Evolutionary conservation across 2,888 invertebrate genomes (phyloP).

Genomic region (Syrista parreyssii): DNA sequence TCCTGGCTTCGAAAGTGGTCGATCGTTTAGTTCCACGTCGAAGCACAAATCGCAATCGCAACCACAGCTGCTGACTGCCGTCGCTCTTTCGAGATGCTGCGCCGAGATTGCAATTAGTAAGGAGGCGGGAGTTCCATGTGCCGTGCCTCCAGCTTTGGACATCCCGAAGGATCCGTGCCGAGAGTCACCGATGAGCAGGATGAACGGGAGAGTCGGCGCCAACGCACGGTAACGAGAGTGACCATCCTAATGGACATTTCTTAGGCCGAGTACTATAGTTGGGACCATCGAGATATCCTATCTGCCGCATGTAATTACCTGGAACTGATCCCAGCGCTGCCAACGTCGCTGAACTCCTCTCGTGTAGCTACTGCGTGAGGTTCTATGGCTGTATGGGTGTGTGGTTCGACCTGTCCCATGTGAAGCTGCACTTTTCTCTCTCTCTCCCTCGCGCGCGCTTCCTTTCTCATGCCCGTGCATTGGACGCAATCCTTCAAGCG

Average conservation of each 20-base stretch:
- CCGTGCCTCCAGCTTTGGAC: slow-evolving; percentile 38
- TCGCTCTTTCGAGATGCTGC: slow-evolving; percentile 38
- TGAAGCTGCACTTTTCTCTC: neutral
- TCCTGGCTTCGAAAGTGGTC: too few relatives aligned
- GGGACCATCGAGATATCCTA: slow-evolving; percentile 46
- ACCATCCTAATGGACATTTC: slow-evolving; percentile 42
- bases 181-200: neutral
- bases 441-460: neutral
- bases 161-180: slow-evolving; percentile 21
- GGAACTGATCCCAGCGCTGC: neutral
- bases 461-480: neutral
- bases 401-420: too few relatives aligned
- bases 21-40: too few relatives aligned
- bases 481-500: too few relatives aligned
- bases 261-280: slow-evolving; percentile 20
- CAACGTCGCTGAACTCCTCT: too few relatives aligned
- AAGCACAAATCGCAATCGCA: too few relatives aligned
- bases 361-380: too few relatives aligned
- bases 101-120: slow-evolving; percentile 58
- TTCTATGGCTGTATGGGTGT: too few relatives aligned
- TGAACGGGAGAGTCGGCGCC: neutral
- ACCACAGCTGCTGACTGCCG: too few relatives aligned
- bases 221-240: slow-evolving; percentile 10
- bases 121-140: slow-evolving; percentile 19
- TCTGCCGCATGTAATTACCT: slow-evolving; percentile 50